phyloP scores from a whole-genome alignment of 2,797 vertebrate genomes.

The Leptodactylus fallax region DNA sequence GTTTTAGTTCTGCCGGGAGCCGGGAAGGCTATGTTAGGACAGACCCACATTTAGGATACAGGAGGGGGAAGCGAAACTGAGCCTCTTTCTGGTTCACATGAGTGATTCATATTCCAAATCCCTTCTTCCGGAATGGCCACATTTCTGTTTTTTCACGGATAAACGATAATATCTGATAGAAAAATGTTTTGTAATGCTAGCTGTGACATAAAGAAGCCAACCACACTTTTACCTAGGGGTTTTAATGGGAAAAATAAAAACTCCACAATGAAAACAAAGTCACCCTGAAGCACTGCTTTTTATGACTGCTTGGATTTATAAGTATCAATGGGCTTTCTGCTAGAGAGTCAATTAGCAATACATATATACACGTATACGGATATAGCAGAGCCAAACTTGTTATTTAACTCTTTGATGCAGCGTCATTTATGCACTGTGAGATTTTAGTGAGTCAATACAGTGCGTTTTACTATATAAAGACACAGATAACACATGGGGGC shows the following conservation, averaged over 20 bases:
- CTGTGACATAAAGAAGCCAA: background rate
- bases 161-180: constrained; percentile 28
- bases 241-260: background rate
- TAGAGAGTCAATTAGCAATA: background rate
- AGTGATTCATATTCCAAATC: constrained; percentile 58
- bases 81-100: constrained; percentile 58
- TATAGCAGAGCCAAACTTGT: background rate
- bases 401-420: background rate
- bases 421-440: background rate
- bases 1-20: constrained; percentile 59
- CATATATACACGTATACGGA: background rate
- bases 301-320: background rate
- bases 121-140: constrained; percentile 52
- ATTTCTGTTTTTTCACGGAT: constrained; percentile 47
- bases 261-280: background rate
- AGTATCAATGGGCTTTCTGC: background rate
- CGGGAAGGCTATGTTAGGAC: constrained; percentile 63
- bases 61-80: constrained; percentile 51
- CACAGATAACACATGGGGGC: background rate
- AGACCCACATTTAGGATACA: constrained; percentile 61
- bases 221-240: background rate
- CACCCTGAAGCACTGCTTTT: background rate
- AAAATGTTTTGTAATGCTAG: constrained; percentile 30
- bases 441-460: no score
- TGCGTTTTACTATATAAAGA: background rate